Evolutionary conservation across 2,797 vertebrate genomes (phyloP).

Genomic region (Ctenochaetus hawaiiensis): DNA sequence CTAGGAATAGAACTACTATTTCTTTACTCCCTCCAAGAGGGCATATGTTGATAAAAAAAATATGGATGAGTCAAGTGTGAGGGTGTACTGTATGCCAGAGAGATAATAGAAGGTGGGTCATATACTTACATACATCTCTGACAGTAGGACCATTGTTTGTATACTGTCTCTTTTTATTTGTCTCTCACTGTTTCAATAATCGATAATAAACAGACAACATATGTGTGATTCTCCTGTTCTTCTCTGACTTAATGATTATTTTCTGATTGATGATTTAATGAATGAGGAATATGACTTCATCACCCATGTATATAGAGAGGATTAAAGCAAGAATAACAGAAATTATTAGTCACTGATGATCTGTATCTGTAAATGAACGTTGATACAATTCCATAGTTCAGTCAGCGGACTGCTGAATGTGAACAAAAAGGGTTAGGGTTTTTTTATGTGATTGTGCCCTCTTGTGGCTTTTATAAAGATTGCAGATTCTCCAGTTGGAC

Average conservation of each 20-base stretch:
- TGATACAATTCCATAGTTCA: conserved; percentile 11
- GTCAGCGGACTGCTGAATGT: conserved; percentile 11
- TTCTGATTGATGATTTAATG: conserved; percentile 6
- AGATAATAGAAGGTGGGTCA: conserved; percentile 52
- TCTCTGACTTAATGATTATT: conserved; percentile 15
- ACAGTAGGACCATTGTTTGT: conserved; percentile 58
- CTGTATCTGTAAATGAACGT: conserved; percentile 24
- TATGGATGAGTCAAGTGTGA: conserved; percentile 71
- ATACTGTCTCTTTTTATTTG: conserved; percentile 54
- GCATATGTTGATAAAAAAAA: conserved; percentile 63
- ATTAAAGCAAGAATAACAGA: conserved; percentile 16
- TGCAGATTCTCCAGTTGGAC: conserved; percentile 15
- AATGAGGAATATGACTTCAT: not conserved
- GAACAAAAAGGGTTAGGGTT: not conserved
- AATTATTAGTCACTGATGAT: conserved; percentile 13
- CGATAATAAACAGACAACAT: conserved; percentile 61
- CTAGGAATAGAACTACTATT: conserved; percentile 75
- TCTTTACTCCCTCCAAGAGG: conserved; percentile 72
- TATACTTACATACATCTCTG: conserved; percentile 49
- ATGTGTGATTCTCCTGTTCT: conserved; percentile 11
- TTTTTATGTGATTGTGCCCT: conserved; percentile 46
- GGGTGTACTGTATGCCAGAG: conserved; percentile 62
- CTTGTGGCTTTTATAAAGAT: conserved; percentile 50
- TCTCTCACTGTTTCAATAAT: conserved; percentile 57
- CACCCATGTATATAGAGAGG: conserved; percentile 7